A percentile compares a stretch with the other conserved stretches of the same genome.
These are phyloP conservation scores for Andrena hattorfiana DNA, from an alignment of 2,888 invertebrate species.

Conservation along the genomic window DNA sequence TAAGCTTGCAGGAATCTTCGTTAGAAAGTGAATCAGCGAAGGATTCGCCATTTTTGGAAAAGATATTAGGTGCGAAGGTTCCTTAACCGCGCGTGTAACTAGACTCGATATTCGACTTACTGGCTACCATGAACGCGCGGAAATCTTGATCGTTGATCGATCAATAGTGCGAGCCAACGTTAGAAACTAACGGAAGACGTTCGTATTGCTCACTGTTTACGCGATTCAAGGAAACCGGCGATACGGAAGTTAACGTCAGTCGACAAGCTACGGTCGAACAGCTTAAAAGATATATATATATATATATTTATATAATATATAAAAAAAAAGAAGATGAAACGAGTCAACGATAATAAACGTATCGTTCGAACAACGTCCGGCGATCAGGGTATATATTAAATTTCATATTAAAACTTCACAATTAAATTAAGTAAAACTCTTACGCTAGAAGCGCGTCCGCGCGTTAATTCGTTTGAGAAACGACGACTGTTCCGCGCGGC, in stretches of 20 bases:
- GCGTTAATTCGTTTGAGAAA: constrained; percentile 26
- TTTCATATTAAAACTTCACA: constrained; percentile 66
- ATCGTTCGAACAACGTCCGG: constrained; percentile 42
- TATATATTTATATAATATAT: constrained; percentile 1
- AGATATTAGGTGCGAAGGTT: too few relatives aligned
- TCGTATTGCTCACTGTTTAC: constrained; percentile 77
- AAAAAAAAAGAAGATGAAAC: constrained; percentile 19
- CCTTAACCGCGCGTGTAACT: neutral
- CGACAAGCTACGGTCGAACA: constrained; percentile 33
- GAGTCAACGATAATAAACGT: constrained; percentile 42
- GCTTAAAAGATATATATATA: neutral
- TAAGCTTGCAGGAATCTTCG: neutral
- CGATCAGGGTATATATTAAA: constrained; percentile 60
- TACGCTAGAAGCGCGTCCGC: constrained; percentile 41
- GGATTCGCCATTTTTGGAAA: too few relatives aligned
- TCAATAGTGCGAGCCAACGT: neutral
- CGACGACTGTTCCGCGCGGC: constrained; percentile 6
- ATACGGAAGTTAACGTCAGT: constrained; percentile 6
- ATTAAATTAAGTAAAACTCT: constrained; percentile 67
- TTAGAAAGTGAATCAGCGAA: too few relatives aligned
- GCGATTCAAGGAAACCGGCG: constrained; percentile 27
- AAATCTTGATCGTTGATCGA: constrained; percentile 24
- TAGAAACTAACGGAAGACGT: constrained; percentile 75
- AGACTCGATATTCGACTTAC: neutral
- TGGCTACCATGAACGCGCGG: constrained; percentile 3